Evolutionary conservation across 2,113 vertebrate species (phyloP), one percentile per base, ranked within the genome.

Genomic region (Rallus limicola): DNA sequence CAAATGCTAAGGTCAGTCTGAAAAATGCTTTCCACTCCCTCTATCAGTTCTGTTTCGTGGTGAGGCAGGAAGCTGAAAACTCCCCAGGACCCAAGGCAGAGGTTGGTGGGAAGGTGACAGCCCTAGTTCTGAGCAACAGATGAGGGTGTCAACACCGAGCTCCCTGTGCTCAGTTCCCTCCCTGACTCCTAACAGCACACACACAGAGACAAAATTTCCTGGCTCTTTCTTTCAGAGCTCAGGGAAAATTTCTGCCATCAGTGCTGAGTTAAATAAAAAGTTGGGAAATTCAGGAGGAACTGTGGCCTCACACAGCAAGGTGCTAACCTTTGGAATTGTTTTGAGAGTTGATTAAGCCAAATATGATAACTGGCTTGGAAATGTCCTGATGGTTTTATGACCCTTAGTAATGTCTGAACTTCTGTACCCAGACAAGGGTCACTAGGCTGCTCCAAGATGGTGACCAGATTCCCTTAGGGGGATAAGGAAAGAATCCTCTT

Each of bases 261-360:
- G 29, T 0, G 0, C 59, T 18, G 72, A 84, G 65, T 72, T 65
- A 75, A 82, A 84, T 19, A 7, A 60, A 50, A 92, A 86, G 80
- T 7, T 42, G 81, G 58, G 89, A 53, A 93, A 82, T 91, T 89
- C 40, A 63, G 58, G 29, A 92, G 40, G 78, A 94, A 86, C 75
- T 33, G 67, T 2, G 3, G 74, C 63, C 89, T 82, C 70, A 33
- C 4, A 2, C 6, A 7, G 67, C 56, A 48, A 96, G 60, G 58
- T 2, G 0, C 36, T 90, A 95, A 96, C 92, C 96, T 96, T 96
- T 96, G 95, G 93, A 96, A 95, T 78, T 67, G 88, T 83, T 85
- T 14, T 85, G 38, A 88, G 71, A 93, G 40, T 4, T 86, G 38
- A 40, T 56, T 24, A 88, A 89, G 81, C 72, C 59, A 87, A 82